A percentile compares a stretch with the other conserved stretches of the same genome.
Conservation (phyloP, 2,113 vertebrate genomes). For the Elephas maximus region DNA sequence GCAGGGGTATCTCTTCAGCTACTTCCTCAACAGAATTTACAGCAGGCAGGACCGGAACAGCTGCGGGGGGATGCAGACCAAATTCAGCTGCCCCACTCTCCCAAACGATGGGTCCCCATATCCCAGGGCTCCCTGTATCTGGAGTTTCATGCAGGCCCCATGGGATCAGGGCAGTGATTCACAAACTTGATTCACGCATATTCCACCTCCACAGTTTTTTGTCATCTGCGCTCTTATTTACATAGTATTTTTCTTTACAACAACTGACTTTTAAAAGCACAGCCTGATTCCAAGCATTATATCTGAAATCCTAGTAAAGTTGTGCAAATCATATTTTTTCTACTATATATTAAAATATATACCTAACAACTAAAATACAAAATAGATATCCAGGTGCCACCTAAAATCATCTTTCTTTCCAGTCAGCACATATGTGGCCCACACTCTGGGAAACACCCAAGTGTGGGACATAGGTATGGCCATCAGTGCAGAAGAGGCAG, state of each 20-base stretch:
- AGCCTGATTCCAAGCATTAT: not conserved
- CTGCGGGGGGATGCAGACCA: not conserved
- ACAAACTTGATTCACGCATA: not conserved
- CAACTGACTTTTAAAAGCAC: slow-evolving; percentile 42
- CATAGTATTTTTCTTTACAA: not conserved
- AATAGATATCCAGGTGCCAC: not conserved
- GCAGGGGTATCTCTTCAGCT: not conserved
- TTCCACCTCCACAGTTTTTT: not conserved
- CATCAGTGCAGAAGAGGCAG: accelerated
- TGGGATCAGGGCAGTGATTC: not conserved
- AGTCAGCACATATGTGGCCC: not conserved
- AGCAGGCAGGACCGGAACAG: not conserved
- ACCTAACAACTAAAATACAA: not conserved
- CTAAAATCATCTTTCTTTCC: slow-evolving; percentile 12
- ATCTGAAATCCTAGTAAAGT: slow-evolving; percentile 4
- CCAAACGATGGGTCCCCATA: too few species aligned
- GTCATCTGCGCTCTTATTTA: not conserved
- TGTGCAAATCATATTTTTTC: not conserved
- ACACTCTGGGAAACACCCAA: not conserved
- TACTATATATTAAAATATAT: slow-evolving; percentile 25
- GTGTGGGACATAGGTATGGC: not conserved
- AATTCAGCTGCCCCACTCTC: not conserved
- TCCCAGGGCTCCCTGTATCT: not conserved
- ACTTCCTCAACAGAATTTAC: slow-evolving; percentile 2
- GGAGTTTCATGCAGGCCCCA: not conserved